phyloP scores from a whole-genome alignment of 2,113 vertebrate species.

The Otocyon megalotis region DNA sequence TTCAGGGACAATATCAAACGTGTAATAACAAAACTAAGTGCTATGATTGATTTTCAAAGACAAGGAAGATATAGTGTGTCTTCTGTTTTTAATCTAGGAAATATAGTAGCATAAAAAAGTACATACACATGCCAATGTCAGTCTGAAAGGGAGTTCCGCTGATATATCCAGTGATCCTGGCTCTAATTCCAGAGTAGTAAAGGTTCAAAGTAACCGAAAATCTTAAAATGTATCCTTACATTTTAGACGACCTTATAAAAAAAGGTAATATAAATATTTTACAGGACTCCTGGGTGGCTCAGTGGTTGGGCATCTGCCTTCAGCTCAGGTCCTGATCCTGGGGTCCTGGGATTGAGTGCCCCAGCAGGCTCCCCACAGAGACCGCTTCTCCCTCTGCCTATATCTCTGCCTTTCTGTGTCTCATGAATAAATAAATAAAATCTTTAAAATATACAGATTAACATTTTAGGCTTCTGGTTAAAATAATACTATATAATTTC shows the following conservation, averaged over 20 bases:
- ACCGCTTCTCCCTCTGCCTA: no score
- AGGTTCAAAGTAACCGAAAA: not conserved
- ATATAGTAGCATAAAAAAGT: not conserved
- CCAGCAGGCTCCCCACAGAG: no score
- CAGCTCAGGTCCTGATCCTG: no score
- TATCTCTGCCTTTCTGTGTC: no score
- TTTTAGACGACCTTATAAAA: not conserved
- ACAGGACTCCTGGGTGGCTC: no score
- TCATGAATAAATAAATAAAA: no score
- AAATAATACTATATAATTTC: not conserved
- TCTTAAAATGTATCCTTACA: not conserved
- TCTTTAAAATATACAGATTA: no score
- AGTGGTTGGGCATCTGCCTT: no score
- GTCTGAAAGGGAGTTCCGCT: not conserved
- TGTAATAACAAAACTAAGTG: not conserved
- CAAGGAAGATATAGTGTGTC: not conserved
- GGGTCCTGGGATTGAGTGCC: no score
- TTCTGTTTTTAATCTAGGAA: not conserved
- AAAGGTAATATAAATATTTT: not conserved
- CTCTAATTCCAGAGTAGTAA: not conserved
- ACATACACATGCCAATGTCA: not conserved
- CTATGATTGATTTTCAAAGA: not conserved
- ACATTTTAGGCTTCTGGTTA: conserved; percentile 12
- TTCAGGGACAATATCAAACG: not conserved
- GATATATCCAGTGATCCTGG: not conserved